Evolutionary conservation across 2,113 vertebrate genomes (phyloP), one percentile per base, ranked within the genome.

Genomic region (Pollimyrus isidori): DNA sequence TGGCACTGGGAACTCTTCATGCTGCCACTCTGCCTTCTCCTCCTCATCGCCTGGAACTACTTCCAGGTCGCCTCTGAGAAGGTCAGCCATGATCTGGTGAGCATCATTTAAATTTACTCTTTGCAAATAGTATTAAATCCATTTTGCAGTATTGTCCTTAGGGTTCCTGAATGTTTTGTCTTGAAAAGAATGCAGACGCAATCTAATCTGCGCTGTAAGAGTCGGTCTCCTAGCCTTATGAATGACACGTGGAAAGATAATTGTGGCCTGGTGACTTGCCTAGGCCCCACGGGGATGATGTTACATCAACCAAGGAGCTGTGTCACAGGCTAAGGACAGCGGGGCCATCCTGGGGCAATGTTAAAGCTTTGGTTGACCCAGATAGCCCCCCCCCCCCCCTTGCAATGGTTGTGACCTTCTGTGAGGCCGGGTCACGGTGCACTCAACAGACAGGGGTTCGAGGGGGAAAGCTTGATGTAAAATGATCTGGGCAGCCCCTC

Each of bases 1-100:
- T 99, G 98, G 98, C 96, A 96, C 3, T 96, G 97, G 93, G 97
- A 99, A 85, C 95, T 99, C 87, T 99, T 97, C 94, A 98, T 99
- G 98, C 93, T 99, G 90, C 98, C 98, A 4, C 89, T 99, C 93
- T 96, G 95, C 88, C 91, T 99, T 88, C 91, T 98, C 88, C 89
- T 98, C 89, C 95, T 99, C 86, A 96, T 99, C 88, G 88, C 93
- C 0, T 98, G 98, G 95, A 98, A 98, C 92, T 98, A 98, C 94
- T 89, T 97, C 88, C 94, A 94, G 42, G 87, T 97, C 87, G 88
- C 56, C 0, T 96, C 94, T 1, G 97, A 97, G 86, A 96, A 96
- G 56, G 91, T 92, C 91, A 7, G 91, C 86, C 97, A 97, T 52
- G 97, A 98, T 91, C 94, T 95, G 97, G 98, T 97, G 94, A 97